Percentiles rank a stretch among this genome's conserved stretches.
Evolutionary conservation across 2,888 invertebrate species (phyloP).

Genomic region (Portevinia maculata): DNA sequence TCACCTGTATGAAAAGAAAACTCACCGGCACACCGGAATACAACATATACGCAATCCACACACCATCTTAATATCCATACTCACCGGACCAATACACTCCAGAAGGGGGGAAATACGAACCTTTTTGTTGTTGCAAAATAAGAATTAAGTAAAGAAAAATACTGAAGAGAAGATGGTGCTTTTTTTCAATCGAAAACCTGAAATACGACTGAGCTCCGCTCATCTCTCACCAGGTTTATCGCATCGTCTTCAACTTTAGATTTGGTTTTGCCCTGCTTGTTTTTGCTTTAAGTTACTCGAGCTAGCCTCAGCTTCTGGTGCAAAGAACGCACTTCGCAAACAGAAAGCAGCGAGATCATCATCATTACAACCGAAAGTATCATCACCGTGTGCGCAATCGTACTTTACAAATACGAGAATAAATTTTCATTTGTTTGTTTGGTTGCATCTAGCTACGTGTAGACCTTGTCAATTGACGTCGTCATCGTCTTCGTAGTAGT

Average conservation of each 20-base stretch:
- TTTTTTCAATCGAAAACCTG: constrained; percentile 63
- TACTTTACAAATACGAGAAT: constrained; percentile 24
- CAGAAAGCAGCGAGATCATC: constrained; percentile 67
- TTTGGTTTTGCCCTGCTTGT: constrained; percentile 1
- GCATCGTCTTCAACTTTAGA: constrained; percentile 42
- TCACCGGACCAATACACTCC: constrained; percentile 7
- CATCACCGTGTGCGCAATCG: constrained; percentile 52
- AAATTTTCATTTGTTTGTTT: constrained; percentile 54
- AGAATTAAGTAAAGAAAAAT: constrained; percentile 59
- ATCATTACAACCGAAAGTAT: constrained; percentile 65
- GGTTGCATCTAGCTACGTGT: constrained; percentile 38
- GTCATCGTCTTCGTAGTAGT: constrained; percentile 34
- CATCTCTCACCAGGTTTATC: constrained; percentile 71
- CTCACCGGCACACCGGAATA: constrained; percentile 67
- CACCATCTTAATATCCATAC: neutral
- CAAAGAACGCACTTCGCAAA: constrained; percentile 71
- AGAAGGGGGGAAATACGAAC: constrained; percentile 8
- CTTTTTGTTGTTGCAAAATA: constrained; percentile 64
- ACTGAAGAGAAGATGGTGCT: constrained; percentile 38
- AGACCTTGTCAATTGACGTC: constrained; percentile 70
- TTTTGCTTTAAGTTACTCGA: constrained; percentile 21
- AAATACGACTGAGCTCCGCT: constrained; percentile 71
- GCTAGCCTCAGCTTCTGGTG: constrained; percentile 46
- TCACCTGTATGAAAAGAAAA: constrained; percentile 74
- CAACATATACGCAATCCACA: constrained; percentile 55